Evolutionary conservation across 2,797 vertebrate genomes (phyloP).

Genomic region (Microchirus variegatus): DNA sequence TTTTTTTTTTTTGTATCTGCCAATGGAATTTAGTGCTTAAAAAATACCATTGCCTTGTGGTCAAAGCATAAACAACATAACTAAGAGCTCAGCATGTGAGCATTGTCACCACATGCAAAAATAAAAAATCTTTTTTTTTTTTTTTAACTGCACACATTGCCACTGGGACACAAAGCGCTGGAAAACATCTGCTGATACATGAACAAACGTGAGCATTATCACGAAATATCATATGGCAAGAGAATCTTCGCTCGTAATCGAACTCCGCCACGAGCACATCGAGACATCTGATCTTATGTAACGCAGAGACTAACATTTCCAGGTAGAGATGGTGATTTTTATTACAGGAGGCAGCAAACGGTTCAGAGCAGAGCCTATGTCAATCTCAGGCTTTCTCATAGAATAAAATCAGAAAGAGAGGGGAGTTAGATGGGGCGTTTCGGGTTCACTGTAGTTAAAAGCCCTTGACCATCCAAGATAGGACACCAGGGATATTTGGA

Average conservation of each 20-base stretch:
- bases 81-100: slow-evolving; percentile 59
- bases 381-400: slow-evolving; percentile 51
- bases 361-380: slow-evolving; percentile 58
- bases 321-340: slow-evolving; percentile 27
- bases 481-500: too few species aligned
- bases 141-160: slow-evolving; percentile 32
- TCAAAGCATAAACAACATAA: slow-evolving; percentile 69
- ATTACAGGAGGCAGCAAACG: slow-evolving; percentile 49
- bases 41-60: slow-evolving; percentile 71
- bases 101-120: slow-evolving; percentile 63
- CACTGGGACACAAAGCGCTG: slow-evolving; percentile 19
- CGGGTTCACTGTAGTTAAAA: too few species aligned
- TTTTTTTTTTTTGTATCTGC: slow-evolving; percentile 33
- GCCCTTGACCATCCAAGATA: too few species aligned
- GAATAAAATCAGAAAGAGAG: slow-evolving; percentile 36
- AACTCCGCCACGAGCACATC: neutral
- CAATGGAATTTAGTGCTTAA: slow-evolving; percentile 69
- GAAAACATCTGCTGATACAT: slow-evolving; percentile 43
- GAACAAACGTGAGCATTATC: slow-evolving; percentile 2
- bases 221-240: slow-evolving; percentile 14
- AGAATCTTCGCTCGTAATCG: neutral
- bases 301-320: slow-evolving; percentile 34
- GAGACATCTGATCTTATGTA: slow-evolving; percentile 33
- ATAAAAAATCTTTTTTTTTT: slow-evolving; percentile 31
- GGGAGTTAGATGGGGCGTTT: neutral